These are phyloP conservation scores for Oophaga pumilio DNA, from an alignment of 2,113 vertebrate species.

Conservation along the genomic window DNA sequence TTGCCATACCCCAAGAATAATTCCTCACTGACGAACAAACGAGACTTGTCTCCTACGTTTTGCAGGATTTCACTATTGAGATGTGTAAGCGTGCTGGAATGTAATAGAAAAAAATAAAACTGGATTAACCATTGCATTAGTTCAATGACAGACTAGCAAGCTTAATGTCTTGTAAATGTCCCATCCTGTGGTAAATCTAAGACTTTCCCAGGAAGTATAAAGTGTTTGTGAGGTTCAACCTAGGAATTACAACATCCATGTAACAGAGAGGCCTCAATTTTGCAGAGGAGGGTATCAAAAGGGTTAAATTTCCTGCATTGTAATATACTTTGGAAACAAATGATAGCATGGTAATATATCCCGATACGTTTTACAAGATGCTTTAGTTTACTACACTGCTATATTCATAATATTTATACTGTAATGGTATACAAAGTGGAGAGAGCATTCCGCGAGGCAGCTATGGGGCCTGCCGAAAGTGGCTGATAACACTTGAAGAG, in stretches of 20 bases:
- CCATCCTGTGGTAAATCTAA: slow-evolving; percentile 16
- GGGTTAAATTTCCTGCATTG: too few species aligned
- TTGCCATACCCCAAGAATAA: neutral
- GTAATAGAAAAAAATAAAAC: neutral
- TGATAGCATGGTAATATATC: too few species aligned
- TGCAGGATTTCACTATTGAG: neutral
- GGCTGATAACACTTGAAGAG: too few species aligned
- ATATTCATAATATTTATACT: too few species aligned
- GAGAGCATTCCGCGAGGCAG: neutral
- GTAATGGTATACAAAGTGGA: neutral
- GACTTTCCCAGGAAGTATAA: neutral
- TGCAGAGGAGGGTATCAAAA: too few species aligned
- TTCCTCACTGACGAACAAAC: neutral
- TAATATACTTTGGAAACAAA: too few species aligned
- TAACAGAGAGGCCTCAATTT: neutral
- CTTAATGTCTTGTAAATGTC: slow-evolving; percentile 17
- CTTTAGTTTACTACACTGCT: too few species aligned
- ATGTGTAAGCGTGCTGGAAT: slow-evolving; percentile 2
- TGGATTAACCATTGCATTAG: neutral
- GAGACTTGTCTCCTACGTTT: neutral
- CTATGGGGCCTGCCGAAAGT: neutral
- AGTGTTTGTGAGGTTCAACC: neutral
- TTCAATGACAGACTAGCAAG: neutral
- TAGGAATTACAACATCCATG: neutral
- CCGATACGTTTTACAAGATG: too few species aligned